A percentile compares a stretch with the other conserved stretches of the same genome.
phyloP scores from a whole-genome alignment of 2,113 vertebrate species.

The Pachyramphus minor region DNA sequence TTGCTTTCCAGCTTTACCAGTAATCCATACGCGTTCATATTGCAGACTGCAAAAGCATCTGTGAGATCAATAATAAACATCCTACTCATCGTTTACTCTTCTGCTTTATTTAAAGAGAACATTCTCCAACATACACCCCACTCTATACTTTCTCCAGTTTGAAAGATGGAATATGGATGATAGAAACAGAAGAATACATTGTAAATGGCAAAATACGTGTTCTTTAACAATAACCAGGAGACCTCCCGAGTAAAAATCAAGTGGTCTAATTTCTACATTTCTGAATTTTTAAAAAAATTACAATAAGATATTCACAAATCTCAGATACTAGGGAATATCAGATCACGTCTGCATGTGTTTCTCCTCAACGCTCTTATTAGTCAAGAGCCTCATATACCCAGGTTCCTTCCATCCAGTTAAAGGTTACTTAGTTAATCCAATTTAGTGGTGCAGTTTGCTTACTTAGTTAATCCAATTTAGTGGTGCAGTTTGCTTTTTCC shows the following conservation, averaged over 20 bases:
- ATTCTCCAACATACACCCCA: not conserved
- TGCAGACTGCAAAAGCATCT: constrained; percentile 25
- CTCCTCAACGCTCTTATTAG: not conserved
- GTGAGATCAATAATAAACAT: constrained; percentile 51
- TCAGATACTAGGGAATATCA: not conserved
- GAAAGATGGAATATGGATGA: not conserved
- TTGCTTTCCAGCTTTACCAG: constrained; percentile 56
- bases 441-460: not conserved
- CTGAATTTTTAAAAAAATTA: not conserved
- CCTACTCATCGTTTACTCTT: not conserved
- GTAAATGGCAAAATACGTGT: not conserved
- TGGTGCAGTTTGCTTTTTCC: not conserved
- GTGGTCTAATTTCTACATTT: not conserved
- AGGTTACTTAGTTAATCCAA: not conserved
- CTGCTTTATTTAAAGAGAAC: constrained; percentile 23
- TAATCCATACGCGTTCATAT: constrained; percentile 54
- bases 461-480: too few species aligned
- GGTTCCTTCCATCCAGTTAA: not conserved
- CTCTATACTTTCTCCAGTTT: not conserved
- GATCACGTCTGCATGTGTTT: not conserved
- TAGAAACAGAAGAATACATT: not conserved
- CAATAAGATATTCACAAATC: not conserved
- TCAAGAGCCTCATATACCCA: fast-evolving
- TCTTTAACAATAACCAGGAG: not conserved
- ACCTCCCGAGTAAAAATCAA: not conserved